A percentile compares a stretch with the other conserved stretches of the same genome.
phyloP scores from a whole-genome alignment of 2,113 vertebrate species.

The Anhinga rufa region DNA sequence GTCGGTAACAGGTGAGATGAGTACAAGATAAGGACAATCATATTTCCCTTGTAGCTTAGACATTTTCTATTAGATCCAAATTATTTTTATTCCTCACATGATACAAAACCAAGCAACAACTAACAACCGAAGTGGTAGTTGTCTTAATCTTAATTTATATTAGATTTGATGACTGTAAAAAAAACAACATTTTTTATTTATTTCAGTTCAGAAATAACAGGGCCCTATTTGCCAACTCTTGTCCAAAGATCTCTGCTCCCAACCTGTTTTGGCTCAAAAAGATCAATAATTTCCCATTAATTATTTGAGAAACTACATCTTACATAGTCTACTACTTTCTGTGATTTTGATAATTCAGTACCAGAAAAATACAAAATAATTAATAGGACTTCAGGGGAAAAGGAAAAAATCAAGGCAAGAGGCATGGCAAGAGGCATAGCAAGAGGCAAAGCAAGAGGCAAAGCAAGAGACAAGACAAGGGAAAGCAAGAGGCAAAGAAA shows the following conservation, averaged over 20 bases:
- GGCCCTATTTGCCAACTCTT: neutral
- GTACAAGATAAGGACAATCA: neutral
- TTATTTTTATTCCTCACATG: neutral
- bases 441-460: neutral
- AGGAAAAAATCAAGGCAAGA: neutral
- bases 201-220: neutral
- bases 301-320: neutral
- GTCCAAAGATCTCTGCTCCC: neutral
- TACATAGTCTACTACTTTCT: neutral
- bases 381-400: neutral
- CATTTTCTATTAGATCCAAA: neutral
- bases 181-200: neutral
- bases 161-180: neutral
- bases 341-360: neutral
- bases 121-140: neutral
- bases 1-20: neutral
- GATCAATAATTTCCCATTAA: neutral
- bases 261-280: neutral
- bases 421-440: neutral
- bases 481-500: neutral
- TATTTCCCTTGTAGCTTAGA: neutral
- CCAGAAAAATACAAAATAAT: neutral
- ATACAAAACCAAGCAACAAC: neutral
- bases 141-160: neutral
- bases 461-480: neutral